Evolutionary conservation across 2,797 vertebrate species (phyloP).

Genomic region (Lepus oiostolus): DNA sequence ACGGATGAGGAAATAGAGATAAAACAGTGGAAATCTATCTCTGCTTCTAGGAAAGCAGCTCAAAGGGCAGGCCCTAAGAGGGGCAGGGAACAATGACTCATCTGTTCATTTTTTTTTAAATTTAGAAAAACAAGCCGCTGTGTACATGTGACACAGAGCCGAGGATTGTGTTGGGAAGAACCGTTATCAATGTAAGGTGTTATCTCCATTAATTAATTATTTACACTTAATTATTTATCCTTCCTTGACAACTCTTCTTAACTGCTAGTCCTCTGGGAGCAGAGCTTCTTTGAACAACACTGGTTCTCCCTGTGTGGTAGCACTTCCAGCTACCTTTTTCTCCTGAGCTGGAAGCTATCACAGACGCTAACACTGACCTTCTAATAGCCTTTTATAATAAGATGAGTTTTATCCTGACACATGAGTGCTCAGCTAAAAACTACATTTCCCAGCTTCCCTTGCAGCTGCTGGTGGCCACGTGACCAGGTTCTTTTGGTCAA

Average conservation of each 20-base stretch:
- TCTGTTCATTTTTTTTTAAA: constrained; percentile 48
- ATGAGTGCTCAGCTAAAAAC: neutral
- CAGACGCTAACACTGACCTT: neutral
- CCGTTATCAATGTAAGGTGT: neutral
- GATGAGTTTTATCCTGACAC: neutral
- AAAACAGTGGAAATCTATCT: constrained; percentile 2
- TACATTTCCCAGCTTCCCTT: neutral
- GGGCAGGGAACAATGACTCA: neutral
- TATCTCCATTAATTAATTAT: neutral
- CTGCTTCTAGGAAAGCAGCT: constrained; percentile 36
- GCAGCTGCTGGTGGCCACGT: neutral
- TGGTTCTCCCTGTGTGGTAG: neutral
- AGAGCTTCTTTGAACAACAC: neutral
- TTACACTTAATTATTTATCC: constrained; percentile 18
- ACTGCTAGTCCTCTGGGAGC: neutral
- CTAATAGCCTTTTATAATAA: neutral
- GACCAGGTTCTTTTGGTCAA: neutral
- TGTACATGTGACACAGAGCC: neutral
- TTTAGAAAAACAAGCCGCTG: neutral
- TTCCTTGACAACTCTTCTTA: neutral
- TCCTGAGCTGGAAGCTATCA: neutral
- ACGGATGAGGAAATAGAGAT: neutral
- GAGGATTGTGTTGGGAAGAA: neutral
- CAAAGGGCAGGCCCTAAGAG: constrained; percentile 1
- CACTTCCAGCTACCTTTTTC: neutral